Evolutionary conservation across 2,113 vertebrate species (phyloP).

Genomic region (Gavialis gangeticus): DNA sequence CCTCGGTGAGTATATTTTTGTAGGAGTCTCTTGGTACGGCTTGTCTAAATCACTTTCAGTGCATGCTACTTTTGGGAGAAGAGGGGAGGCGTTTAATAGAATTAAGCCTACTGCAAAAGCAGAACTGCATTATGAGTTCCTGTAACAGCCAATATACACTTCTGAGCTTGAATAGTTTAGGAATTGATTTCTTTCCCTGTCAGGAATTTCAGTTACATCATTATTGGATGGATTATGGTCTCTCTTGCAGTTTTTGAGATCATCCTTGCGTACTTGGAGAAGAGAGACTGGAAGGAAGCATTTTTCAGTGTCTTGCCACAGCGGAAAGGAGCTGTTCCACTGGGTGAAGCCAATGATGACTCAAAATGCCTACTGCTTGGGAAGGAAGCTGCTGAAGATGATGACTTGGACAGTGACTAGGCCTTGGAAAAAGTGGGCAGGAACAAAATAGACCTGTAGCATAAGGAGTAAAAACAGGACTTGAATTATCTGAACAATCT

Average conservation of each 20-base stretch:
- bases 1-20: neutral
- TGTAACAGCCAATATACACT: neutral
- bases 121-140: neutral
- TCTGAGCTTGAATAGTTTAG: neutral
- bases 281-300: slow-evolving; percentile 92
- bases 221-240: neutral
- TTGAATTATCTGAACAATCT: neutral
- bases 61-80: neutral
- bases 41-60: neutral
- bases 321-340: slow-evolving; percentile 90
- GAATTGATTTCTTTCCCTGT: neutral
- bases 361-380: neutral
- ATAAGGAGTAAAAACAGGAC: neutral
- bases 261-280: slow-evolving; percentile 92
- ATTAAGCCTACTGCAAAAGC: neutral
- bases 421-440: neutral
- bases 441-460: neutral
- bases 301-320: slow-evolving; percentile 94
- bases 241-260: slow-evolving; percentile 94
- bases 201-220: neutral
- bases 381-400: slow-evolving; percentile 22
- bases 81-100: neutral
- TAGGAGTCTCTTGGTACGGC: neutral
- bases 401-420: slow-evolving; percentile 53
- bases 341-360: slow-evolving; percentile 65